Evolutionary conservation across 2,113 vertebrate species (phyloP), one percentile per base, ranked within the genome.

Genomic region (Chaetops frenatus): DNA sequence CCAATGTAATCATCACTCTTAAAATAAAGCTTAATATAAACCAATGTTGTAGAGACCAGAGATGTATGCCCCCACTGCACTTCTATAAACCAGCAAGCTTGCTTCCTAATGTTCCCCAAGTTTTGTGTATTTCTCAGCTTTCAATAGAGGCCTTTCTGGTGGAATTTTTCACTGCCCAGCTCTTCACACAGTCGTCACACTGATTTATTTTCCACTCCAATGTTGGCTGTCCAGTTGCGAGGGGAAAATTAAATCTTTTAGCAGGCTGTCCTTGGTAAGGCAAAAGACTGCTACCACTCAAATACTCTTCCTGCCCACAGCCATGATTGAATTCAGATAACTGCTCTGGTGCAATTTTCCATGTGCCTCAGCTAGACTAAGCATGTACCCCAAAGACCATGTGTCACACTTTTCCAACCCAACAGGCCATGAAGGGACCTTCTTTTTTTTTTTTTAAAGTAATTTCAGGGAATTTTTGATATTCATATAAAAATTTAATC

Each of bases 1-100:
- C 81, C 91, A 88, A 65, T 70, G 64, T 94, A 95, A 96, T 96
- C 89, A 93, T 95, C 76, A 36, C 69, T 92, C 81, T 93, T 93
- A 86, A 95, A 97, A 92, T 72, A 92, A 92, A 93, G 88, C 69
- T 86, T 94, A 88, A 51, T 88, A 94, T 86, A 95, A 96, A 93
- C 76, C 57, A 67, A 29, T 95, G 65, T 90, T 93, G 47, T 80
- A 80, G 61, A 69, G 36, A 77, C 81, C 69, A 90, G 90, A 90
- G 82, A 90, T 90, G 33, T 62, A 56, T 84, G 77, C 38, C 73
- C 81, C 87, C 58, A 38, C 62, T 85, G 84, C 62, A 71, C 65
- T 90, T 94, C 57, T 81, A 3, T 90, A 93, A 93, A 93, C 74
- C 92, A 95, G 66, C 72, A 94, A 60, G 78, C 79, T 91, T 87